Percentiles rank a stretch among this genome's conserved stretches.
These are phyloP conservation scores for Petrocephalus zakoni DNA, from an alignment of 2,113 vertebrate species.

Conservation along the genomic window DNA sequence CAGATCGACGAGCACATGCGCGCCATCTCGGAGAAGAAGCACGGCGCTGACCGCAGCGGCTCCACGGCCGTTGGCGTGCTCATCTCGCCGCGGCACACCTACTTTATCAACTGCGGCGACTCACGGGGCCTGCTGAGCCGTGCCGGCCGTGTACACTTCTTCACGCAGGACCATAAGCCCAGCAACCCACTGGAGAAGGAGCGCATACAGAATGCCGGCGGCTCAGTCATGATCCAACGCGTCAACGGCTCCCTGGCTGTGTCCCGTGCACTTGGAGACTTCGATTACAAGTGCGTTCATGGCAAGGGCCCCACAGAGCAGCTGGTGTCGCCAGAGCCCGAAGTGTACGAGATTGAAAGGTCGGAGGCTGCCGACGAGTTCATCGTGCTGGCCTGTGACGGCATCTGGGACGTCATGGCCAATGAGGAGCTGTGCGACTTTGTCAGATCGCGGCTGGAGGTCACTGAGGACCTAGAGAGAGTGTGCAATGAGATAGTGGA, in stretches of 20 bases:
- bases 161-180: slow-evolving; percentile 87
- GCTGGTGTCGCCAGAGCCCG: slow-evolving; percentile 84
- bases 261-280: slow-evolving; percentile 83
- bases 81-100: slow-evolving; percentile 76
- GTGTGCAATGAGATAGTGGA: slow-evolving; percentile 89
- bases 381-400: slow-evolving; percentile 82
- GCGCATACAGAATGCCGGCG: slow-evolving; percentile 81
- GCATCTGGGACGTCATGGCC: slow-evolving; percentile 90
- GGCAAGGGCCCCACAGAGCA: slow-evolving; percentile 86
- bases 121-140: slow-evolving; percentile 79
- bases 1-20: slow-evolving; percentile 87
- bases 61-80: slow-evolving; percentile 81
- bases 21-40: slow-evolving; percentile 81
- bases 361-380: slow-evolving; percentile 77
- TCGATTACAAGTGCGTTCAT: slow-evolving; percentile 86
- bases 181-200: slow-evolving; percentile 85
- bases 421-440: slow-evolving; percentile 87
- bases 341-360: slow-evolving; percentile 80
- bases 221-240: slow-evolving; percentile 85
- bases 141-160: slow-evolving; percentile 80
- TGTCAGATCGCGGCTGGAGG: slow-evolving; percentile 80
- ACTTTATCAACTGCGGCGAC: slow-evolving; percentile 87
- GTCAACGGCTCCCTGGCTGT: slow-evolving; percentile 86
- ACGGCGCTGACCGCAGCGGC: slow-evolving; percentile 80
- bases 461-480: slow-evolving; percentile 83